Percentiles rank a stretch among this genome's conserved stretches.
Conservation (phyloP, 2,113 vertebrate genomes). For the Panurus biarmicus region DNA sequence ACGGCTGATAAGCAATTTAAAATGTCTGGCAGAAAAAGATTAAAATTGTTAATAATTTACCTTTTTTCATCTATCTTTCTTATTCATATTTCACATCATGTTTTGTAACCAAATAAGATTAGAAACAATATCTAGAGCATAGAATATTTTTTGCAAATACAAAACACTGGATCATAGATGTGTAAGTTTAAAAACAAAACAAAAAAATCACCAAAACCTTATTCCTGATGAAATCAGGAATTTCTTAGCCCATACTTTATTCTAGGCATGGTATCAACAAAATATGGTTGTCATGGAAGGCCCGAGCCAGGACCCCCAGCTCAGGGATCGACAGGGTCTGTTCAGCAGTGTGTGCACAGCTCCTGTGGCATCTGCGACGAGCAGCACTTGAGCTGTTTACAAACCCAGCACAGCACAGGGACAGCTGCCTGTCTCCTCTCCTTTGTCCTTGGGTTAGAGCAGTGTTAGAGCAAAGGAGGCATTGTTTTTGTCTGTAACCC, state of each 20-base stretch:
- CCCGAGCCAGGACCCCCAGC: background rate
- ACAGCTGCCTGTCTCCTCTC: background rate
- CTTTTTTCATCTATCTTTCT: background rate
- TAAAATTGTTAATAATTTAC: background rate
- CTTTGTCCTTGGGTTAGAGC: slow-evolving; percentile 14
- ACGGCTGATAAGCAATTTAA: background rate
- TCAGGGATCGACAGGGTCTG: background rate
- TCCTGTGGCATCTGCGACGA: background rate
- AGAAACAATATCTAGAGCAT: background rate
- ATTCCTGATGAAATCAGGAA: background rate
- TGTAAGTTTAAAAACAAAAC: background rate
- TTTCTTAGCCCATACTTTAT: background rate
- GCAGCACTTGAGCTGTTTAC: background rate
- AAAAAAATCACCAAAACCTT: background rate
- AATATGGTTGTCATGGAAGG: background rate
- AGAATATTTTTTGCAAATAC: background rate
- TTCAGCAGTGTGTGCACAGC: background rate
- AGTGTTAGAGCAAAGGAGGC: background rate
- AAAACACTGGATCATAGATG: background rate
- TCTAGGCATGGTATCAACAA: background rate
- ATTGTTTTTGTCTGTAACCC: background rate
- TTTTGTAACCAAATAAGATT: background rate
- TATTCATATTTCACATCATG: background rate
- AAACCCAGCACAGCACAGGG: background rate
- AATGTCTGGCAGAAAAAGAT: background rate